Base-by-base conservation (phyloP, 2,113 vertebrate species). In the Pedionomus torquatus region DNA sequence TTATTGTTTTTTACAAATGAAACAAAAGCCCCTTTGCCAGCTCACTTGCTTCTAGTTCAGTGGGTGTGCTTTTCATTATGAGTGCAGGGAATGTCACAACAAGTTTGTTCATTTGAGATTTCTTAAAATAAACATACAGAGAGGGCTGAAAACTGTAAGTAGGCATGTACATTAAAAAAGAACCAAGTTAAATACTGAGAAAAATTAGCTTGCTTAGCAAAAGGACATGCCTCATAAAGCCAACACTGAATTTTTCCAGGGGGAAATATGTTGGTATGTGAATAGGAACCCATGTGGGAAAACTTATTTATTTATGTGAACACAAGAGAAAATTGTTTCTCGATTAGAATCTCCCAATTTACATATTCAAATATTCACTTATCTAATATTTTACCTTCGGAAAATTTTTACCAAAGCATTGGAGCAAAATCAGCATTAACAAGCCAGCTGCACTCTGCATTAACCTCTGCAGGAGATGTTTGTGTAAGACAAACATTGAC, bases 81-180 rank as follows among this genome's bases (percentile, higher is more conserved):
- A 79, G 66, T 1, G 1, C 33, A 83, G 58, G 31, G 28, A 91
- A 86, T 76, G n/a, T 80, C 92, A 94, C 75, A 89, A 86, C 72
- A 70, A 76, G 87, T 74, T 87, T 90, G 82, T 39, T 92, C 79
- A 74, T 83, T 66, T 88, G 61, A 77, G 25, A 30, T 72, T 93
- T 93, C 85, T 86, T 86, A 77, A 91, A 87, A 95, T 72, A 92
- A 90, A 83, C n/a, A 77, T 15, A 80, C 13, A 78, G 85, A 57
- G 58, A 60, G 86, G 35, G 39, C 49, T 72, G 39, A 81, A 92
- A 80, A 63, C 37, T 55, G 7, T 35, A 86, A 94, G n/a, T 49
- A 81, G 68, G 20, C 41, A 77, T 88, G 74, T 90, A 48, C 55
- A 86, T 90, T 70, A 41, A 84, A 94, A 65, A 41, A 2, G 0